These are phyloP conservation scores for Toxonevra muliebris DNA, from an alignment of 2,888 invertebrate genomes.

Conservation along the genomic window DNA sequence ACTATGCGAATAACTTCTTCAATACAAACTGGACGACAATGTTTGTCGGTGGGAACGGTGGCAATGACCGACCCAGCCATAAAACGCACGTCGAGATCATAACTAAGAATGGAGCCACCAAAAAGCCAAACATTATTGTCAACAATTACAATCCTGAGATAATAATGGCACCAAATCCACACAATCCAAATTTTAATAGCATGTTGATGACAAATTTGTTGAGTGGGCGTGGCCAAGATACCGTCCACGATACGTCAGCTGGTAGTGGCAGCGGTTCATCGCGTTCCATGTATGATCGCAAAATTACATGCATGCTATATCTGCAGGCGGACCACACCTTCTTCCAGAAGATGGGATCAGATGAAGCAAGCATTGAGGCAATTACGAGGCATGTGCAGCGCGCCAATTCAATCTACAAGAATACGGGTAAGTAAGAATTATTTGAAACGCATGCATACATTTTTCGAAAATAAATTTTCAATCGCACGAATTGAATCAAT, in stretches of 20 bases:
- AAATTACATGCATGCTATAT: constrained; percentile 94
- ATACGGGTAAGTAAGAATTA: constrained; percentile 72
- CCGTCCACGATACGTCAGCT: constrained; percentile 31
- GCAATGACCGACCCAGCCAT: constrained; percentile 69
- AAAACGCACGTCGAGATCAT: constrained; percentile 75
- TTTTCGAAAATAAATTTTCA: too few relatives aligned
- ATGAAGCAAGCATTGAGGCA: constrained; percentile 94
- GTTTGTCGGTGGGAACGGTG: constrained; percentile 40
- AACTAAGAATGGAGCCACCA: constrained; percentile 73
- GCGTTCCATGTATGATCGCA: constrained; percentile 71
- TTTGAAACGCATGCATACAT: too few relatives aligned
- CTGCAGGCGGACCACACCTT: constrained; percentile 97
- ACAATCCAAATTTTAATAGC: constrained; percentile 59
- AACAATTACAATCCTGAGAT: constrained; percentile 68
- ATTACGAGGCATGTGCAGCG: constrained; percentile 94
- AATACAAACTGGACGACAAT: constrained; percentile 60
- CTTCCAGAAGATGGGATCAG: constrained; percentile 92
- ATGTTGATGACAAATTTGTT: constrained; percentile 60
- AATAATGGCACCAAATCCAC: constrained; percentile 58
- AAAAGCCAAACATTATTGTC: constrained; percentile 72
- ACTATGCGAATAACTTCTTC: constrained; percentile 54
- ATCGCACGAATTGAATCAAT: too few relatives aligned
- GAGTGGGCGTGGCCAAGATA: constrained; percentile 51
- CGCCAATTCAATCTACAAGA: constrained; percentile 88
- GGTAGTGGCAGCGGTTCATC: constrained; percentile 33